Conservation (phyloP, 2,113 vertebrate species). For the Notiomystis cincta region DNA sequence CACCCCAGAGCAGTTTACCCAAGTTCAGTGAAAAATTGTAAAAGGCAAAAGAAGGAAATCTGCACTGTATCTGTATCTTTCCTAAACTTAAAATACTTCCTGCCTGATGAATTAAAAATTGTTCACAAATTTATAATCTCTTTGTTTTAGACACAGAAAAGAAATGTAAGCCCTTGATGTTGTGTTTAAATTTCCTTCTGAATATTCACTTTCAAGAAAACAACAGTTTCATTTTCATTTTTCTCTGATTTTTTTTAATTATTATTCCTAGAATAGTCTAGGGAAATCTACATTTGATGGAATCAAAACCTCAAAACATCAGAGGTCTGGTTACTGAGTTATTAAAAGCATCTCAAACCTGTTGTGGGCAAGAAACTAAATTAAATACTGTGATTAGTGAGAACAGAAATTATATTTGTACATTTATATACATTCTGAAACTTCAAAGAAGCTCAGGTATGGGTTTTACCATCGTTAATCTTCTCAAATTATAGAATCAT, state of each 20-base stretch:
- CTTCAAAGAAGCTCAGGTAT: neutral
- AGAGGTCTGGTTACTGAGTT: neutral
- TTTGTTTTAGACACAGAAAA: neutral
- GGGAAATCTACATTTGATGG: neutral
- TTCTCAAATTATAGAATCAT: neutral
- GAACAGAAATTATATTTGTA: neutral
- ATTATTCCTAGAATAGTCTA: neutral
- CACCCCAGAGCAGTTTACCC: neutral
- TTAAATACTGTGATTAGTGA: neutral
- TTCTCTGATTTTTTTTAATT: neutral
- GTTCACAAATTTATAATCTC: neutral
- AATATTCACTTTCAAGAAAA: neutral
- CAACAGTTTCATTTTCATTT: neutral
- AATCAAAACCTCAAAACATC: neutral
- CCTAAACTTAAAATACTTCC: neutral
- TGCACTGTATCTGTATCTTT: neutral
- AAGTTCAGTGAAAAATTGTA: constrained; percentile 49
- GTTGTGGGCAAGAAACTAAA: neutral
- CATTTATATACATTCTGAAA: neutral
- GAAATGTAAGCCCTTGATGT: neutral
- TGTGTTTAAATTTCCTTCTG: neutral
- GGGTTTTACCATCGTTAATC: neutral
- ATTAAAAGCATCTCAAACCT: neutral
- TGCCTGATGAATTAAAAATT: neutral
- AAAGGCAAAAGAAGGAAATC: constrained; percentile 10